phyloP scores from a whole-genome alignment of 2,797 vertebrate species.

The Vipera ursinii region DNA sequence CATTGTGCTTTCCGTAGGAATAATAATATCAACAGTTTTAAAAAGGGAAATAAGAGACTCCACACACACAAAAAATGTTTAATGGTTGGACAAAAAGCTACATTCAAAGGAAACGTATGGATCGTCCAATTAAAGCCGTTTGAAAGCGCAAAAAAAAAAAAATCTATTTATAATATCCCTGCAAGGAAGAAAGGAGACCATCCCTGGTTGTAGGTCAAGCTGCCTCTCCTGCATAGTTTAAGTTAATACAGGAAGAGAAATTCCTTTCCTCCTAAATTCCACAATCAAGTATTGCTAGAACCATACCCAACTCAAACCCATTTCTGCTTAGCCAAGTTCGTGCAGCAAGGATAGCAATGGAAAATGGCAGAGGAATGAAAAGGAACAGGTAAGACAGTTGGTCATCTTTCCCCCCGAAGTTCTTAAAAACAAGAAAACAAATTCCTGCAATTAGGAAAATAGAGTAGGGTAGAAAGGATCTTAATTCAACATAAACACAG shows the following conservation, averaged over 20 bases:
- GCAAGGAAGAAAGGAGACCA: background rate
- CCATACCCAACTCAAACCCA: background rate
- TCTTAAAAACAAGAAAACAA: background rate
- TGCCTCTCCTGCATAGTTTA: background rate
- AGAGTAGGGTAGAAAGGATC: background rate
- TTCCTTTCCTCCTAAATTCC: background rate
- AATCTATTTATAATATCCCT: background rate
- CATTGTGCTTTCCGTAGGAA: constrained; percentile 31
- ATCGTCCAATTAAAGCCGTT: background rate
- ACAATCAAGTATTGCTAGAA: background rate
- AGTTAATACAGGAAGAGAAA: background rate
- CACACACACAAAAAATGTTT: background rate
- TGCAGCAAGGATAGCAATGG: too few relatives aligned
- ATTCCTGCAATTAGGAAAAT: background rate
- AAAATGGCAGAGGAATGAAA: background rate
- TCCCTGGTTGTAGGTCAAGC: background rate
- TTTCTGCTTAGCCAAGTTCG: background rate
- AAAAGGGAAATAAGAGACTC: background rate
- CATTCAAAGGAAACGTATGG: background rate
- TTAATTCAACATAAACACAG: background rate
- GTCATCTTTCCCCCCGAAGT: background rate
- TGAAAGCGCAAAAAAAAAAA: too few relatives aligned
- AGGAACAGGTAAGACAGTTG: background rate
- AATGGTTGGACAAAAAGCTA: background rate
- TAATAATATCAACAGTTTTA: constrained; percentile 12